Conservation (phyloP, 2,888 invertebrate genomes). For the Drosophila histrio region DNA sequence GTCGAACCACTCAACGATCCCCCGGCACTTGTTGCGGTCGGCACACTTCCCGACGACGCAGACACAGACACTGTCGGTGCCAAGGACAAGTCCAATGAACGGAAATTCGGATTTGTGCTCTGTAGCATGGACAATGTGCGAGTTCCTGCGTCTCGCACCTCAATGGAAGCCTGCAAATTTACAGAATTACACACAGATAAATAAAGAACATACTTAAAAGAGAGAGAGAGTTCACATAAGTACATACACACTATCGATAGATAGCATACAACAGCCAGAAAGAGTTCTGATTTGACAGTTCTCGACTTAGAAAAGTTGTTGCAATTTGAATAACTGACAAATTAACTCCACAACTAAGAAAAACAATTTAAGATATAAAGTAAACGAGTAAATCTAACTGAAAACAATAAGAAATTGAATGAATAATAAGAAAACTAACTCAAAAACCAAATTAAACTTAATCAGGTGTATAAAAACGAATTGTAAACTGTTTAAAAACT, state of each 20-base stretch:
- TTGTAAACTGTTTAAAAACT: too few relatives aligned
- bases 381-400: background rate
- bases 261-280: background rate
- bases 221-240: background rate
- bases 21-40: constrained; percentile 58
- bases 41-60: constrained; percentile 41
- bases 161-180: constrained; percentile 88
- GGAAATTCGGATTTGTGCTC: constrained; percentile 84
- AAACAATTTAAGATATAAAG: background rate
- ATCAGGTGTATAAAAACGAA: too few relatives aligned
- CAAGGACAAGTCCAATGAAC: constrained; percentile 77
- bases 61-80: constrained; percentile 51
- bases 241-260: background rate
- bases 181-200: background rate
- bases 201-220: background rate
- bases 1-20: constrained; percentile 65
- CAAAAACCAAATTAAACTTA: too few relatives aligned
- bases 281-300: background rate
- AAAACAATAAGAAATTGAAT: background rate
- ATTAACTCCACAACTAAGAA: background rate
- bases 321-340: background rate
- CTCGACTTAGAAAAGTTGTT: background rate
- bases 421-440: too few relatives aligned
- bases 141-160: constrained; percentile 90
- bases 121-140: constrained; percentile 86